These are phyloP conservation scores for Numida meleagris DNA, from an alignment of 2,113 vertebrate genomes.

Conservation along the genomic window DNA sequence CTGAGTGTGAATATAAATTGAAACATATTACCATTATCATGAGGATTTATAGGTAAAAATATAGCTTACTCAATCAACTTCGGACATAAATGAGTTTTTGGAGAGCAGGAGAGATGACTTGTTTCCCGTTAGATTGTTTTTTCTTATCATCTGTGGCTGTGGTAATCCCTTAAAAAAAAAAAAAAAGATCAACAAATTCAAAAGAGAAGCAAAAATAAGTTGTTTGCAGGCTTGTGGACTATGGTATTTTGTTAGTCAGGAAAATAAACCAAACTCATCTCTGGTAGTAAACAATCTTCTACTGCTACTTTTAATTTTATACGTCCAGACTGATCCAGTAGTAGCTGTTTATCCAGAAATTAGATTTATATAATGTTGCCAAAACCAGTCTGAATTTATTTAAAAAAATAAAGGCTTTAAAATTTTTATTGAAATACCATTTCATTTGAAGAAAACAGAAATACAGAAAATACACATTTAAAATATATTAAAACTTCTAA, in stretches of 20 bases:
- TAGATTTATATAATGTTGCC: neutral
- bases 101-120: neutral
- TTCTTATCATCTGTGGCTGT: neutral
- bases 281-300: neutral
- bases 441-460: neutral
- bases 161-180: neutral
- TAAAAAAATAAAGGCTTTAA: neutral
- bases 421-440: neutral
- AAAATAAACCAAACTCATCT: neutral
- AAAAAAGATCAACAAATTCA: neutral
- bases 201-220: neutral
- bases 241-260: neutral
- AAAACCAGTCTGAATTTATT: neutral
- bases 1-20: neutral
- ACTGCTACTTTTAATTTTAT: neutral
- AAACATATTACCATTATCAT: neutral
- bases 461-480: neutral
- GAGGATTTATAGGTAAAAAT: neutral
- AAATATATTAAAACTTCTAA: neutral
- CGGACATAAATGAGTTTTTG: neutral
- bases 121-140: neutral
- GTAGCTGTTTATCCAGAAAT: neutral
- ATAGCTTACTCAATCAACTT: neutral
- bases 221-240: neutral
- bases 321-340: neutral